Evolutionary conservation across 2,797 vertebrate species (phyloP).

Genomic region (Typhlichthys eigenmanni): DNA sequence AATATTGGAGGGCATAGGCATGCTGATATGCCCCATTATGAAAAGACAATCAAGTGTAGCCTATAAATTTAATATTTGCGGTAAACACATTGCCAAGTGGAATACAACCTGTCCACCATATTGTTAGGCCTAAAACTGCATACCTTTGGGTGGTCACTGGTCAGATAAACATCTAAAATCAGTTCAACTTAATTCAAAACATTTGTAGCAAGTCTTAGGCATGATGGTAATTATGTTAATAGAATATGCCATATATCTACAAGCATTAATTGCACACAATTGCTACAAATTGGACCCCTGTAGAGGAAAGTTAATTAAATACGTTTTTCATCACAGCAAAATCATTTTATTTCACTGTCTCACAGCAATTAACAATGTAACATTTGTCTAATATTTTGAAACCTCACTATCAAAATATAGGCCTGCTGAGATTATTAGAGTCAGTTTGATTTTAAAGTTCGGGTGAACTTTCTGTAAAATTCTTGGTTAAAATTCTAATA

Average conservation of each 20-base stretch:
- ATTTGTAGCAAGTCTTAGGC: conserved; percentile 34
- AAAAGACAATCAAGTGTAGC: neutral
- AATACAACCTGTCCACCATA: neutral
- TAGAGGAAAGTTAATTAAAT: conserved; percentile 86
- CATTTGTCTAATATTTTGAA: conserved; percentile 1
- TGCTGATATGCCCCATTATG: neutral
- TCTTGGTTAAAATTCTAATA: too few relatives aligned
- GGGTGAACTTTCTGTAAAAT: conserved; percentile 4
- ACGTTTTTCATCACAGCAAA: conserved; percentile 79
- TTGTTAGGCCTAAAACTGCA: neutral
- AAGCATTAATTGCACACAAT: conserved; percentile 89
- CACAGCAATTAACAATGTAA: conserved; percentile 9
- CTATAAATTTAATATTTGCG: too few relatives aligned
- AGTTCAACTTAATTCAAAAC: conserved; percentile 69
- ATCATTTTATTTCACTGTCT: conserved; percentile 75
- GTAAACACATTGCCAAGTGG: neutral
- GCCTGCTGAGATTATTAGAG: neutral
- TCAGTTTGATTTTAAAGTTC: neutral
- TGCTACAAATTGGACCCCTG: conserved; percentile 81
- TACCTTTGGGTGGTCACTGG: conserved; percentile 52
- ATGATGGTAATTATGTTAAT: conserved; percentile 92
- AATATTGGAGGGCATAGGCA: neutral
- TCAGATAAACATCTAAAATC: conserved; percentile 71
- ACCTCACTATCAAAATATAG: neutral
- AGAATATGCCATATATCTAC: conserved; percentile 93